Percentiles rank a stretch among this genome's conserved stretches.
Evolutionary conservation across 2,888 invertebrate species (phyloP).

Genomic region (Erebia epiphron): DNA sequence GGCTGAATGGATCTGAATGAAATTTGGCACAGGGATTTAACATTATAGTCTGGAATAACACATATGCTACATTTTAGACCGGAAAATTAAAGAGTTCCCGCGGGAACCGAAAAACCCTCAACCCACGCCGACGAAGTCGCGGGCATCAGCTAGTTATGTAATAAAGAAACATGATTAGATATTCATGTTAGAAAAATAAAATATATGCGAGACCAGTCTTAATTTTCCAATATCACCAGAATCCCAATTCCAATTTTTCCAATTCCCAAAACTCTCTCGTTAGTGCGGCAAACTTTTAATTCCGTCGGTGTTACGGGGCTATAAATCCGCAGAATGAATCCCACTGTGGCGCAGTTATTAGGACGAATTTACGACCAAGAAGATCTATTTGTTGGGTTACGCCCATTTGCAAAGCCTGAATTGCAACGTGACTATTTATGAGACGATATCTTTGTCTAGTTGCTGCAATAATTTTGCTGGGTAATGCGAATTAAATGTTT

Average conservation of each 20-base stretch:
- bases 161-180: no score
- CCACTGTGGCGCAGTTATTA: constrained; percentile 44
- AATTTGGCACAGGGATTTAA: no score
- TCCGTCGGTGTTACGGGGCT: constrained; percentile 43
- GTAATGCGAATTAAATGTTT: background rate
- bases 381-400: constrained; percentile 39
- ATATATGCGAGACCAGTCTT: no score
- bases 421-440: constrained; percentile 1
- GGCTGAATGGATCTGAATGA: no score
- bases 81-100: no score
- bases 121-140: no score
- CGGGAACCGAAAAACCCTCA: no score
- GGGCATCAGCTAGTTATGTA: no score
- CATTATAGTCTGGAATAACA: no score
- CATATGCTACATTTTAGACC: no score
- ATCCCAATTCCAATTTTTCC: constrained; percentile 12
- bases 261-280: constrained; percentile 23
- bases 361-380: constrained; percentile 43
- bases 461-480: background rate
- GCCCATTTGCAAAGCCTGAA: constrained; percentile 30
- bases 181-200: no score
- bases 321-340: constrained; percentile 48
- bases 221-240: background rate
- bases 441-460: background rate
- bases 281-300: constrained; percentile 45